Percentiles rank a stretch among this genome's conserved stretches.
These are phyloP conservation scores for Prionailurus viverrinus DNA, from an alignment of 2,113 vertebrate genomes.

Conservation along the genomic window DNA sequence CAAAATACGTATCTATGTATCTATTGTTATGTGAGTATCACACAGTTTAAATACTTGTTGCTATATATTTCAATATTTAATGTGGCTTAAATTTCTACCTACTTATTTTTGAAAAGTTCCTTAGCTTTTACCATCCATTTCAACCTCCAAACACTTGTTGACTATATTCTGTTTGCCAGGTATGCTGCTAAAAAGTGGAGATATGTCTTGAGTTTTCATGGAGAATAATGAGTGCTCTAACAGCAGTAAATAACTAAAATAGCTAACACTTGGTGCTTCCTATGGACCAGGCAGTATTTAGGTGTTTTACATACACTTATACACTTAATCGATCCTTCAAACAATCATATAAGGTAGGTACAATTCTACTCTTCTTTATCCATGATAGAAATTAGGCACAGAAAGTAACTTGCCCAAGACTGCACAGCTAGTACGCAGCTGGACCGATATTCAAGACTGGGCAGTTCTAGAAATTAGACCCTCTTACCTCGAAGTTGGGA, in stretches of 20 bases:
- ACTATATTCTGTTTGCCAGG: not conserved
- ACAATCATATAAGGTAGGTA: not conserved
- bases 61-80: slow-evolving; percentile 23
- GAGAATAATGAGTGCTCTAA: not conserved
- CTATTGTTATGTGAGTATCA: not conserved
- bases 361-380: not conserved
- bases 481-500: not conserved
- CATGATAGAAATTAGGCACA: not conserved
- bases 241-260: not conserved
- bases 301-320: not conserved
- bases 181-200: not conserved
- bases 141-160: not conserved
- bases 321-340: not conserved
- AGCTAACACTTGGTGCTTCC: not conserved
- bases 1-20: not conserved
- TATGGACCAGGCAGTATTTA: not conserved
- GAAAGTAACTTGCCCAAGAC: not conserved
- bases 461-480: not conserved
- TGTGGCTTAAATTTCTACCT: not conserved
- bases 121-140: not conserved
- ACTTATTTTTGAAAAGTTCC: not conserved
- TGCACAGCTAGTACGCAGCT: not conserved
- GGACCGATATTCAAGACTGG: not conserved
- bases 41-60: not conserved
- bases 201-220: not conserved